Evolutionary conservation across 2,797 vertebrate genomes (phyloP), one percentile per base, ranked within the genome.

Genomic region (Cynopterus sphinx): DNA sequence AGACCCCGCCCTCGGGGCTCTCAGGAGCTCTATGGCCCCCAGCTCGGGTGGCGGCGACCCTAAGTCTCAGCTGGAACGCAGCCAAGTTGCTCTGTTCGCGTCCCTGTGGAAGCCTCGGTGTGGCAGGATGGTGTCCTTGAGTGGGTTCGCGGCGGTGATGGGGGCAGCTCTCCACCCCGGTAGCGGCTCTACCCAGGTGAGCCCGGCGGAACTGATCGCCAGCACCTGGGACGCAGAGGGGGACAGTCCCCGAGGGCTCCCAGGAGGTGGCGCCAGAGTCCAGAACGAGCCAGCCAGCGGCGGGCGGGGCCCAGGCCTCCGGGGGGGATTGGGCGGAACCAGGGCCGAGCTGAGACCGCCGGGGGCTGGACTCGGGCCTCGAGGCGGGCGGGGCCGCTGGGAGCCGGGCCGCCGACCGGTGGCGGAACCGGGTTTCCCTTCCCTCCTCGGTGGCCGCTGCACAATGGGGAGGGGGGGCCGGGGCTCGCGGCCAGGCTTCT

Each of bases 251-350:
- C 3, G 0, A 2, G 0, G 31, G 21, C 70, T 81, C 39, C 94
- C 97, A 96, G 96, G 6, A 96, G 97, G 93, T 98, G 97, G 97
- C 96, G 97, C 93, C 83, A 91, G 68, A 97, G 81, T 79, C 91
- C 33, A 1, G 61, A 81, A 67, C 49, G 82, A 93, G 61, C 4
- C 36, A 36, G 71, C 28, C 57, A 31, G 1, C 31, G 6, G 59
- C 21, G 49, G 71, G 92, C n/a, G 43, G 74, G 55, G n/a, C 87
- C 51, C 26, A 43, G 31, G 6, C 41, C 21, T 46, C 2, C 8
- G 0, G 0, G 6, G 36, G 24, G 26, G 4, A 41, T 39, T 0
- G 2, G 5, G 36, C 6, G 10, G 28, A 77, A 24, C 17, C 10
- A 31, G 55, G 28, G 36, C 16, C 0, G 13, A 7, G 36, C 59